Evolutionary conservation across 1,140 invertebrate genomes (phyloP), one percentile per base, ranked within the genome.

Genomic region (Dreissena rostriformis): DNA sequence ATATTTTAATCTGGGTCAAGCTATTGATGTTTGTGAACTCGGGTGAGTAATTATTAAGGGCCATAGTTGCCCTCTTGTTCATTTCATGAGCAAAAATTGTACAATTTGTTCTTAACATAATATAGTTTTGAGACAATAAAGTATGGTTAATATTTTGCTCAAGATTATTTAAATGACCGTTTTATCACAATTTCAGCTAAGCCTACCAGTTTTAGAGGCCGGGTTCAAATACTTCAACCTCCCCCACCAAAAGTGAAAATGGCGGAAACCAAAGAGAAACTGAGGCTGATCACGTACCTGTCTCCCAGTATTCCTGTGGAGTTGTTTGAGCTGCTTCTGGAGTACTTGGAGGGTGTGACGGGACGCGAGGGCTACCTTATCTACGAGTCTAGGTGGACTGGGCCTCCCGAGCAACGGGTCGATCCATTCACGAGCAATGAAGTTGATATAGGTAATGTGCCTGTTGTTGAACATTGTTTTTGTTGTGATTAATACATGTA

Each of bases 301-400:
- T 94, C 95, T 82, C 95, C 95, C 14, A 94, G 94, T 71, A 93
- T 95, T 87, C 95, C 95, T 6, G 94, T 96, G 12, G 94, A 95
- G 88, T 87, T 95, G 61, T 96, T 95, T 91, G 95, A 96, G 88
- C 90, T 94, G 63, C 91, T 95, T 52, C 85, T 95, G 87, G 92
- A 94, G 49, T 93, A 95, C 75, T 89, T 96, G 66, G 95, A 96
- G 87, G 90, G 94, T 22, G 90, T 94, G 39, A 84, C 95, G 15
- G 91, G 92, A 26, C 94, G 93, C 80, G 92, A 95, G 68, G 92
- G 94, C 0, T 94, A 93, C 53, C 91, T 96, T 17, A 93, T 95
- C 52, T 95, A 95, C 87, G 95, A 96, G 88, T 95, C 95, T 39
- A 91, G 95, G 80, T 94, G 86, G 82, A 85, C 92, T 49, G 93